Percentiles rank a stretch among this genome's conserved stretches.
phyloP scores from a whole-genome alignment of 2,797 vertebrate species.

The Alouatta caraya region DNA sequence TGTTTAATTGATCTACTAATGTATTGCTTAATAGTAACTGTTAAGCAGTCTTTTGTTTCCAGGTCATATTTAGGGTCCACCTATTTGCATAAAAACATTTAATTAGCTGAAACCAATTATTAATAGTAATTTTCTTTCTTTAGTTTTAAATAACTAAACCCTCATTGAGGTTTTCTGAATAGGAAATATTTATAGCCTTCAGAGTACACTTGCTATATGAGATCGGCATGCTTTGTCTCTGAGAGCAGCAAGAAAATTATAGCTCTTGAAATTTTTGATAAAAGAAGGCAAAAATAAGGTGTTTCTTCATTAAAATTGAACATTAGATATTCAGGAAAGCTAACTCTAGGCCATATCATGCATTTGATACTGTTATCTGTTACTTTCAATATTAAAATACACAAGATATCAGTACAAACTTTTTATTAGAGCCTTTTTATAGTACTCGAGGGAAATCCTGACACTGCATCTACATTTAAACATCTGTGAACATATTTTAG shows the following conservation, averaged over 20 bases:
- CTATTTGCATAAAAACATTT: constrained; percentile 98
- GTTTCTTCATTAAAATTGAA: constrained; percentile 45
- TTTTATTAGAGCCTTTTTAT: background rate
- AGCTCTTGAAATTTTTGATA: constrained; percentile 78
- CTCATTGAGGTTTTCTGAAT: constrained; percentile 88
- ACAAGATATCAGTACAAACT: background rate
- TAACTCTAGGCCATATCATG: background rate
- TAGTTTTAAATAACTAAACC: constrained; percentile 90
- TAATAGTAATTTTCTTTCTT: constrained; percentile 94
- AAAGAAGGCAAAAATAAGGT: constrained; percentile 70
- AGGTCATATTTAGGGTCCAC: constrained; percentile 95
- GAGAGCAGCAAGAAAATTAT: constrained; percentile 82
- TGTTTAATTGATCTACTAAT: constrained; percentile 99
- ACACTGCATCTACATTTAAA: background rate
- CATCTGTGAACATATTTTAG: background rate
- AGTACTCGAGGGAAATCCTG: background rate
- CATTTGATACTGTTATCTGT: constrained; percentile 41
- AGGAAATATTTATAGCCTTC: constrained; percentile 93
- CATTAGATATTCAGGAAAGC: constrained; percentile 55
- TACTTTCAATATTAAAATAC: constrained; percentile 7
- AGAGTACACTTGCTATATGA: constrained; percentile 86
- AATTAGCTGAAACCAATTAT: constrained; percentile 94
- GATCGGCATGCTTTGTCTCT: constrained; percentile 82
- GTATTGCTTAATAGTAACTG: constrained; percentile 94
- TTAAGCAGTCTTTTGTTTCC: constrained; percentile 97